These are phyloP conservation scores for Halesus radiatus DNA, from an alignment of 1,140 invertebrate species.

Conservation along the genomic window DNA sequence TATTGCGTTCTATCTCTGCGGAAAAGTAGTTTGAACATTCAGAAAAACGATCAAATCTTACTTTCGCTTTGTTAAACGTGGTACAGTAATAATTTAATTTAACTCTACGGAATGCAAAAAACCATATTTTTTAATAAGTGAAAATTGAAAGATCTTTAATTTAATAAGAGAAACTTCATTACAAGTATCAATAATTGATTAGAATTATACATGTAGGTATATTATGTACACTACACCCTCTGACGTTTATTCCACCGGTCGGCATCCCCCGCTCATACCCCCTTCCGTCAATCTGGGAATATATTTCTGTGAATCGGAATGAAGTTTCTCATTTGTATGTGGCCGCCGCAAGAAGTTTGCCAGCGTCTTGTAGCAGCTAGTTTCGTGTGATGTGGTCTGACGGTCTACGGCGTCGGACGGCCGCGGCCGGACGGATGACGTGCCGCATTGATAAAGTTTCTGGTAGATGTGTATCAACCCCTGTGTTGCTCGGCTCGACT, in stretches of 20 bases:
- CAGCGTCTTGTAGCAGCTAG: conserved; percentile 52
- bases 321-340: conserved; percentile 57
- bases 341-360: conserved; percentile 47
- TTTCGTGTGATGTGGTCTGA: conserved; percentile 56
- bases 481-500: background rate
- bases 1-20: too few relatives aligned
- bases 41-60: too few relatives aligned
- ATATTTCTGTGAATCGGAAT: conserved; percentile 52
- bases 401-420: conserved; percentile 24
- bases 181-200: conserved; percentile 15
- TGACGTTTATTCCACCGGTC: background rate
- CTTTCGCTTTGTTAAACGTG: too few relatives aligned
- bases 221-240: background rate
- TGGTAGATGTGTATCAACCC: background rate
- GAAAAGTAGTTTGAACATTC: too few relatives aligned
- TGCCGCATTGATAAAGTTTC: conserved; percentile 53
- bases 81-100: too few relatives aligned
- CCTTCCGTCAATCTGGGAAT: conserved; percentile 43
- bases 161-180: too few relatives aligned
- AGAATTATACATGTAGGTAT: too few relatives aligned
- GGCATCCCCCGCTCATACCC: background rate
- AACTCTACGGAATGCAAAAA: too few relatives aligned
- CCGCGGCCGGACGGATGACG: conserved; percentile 28
- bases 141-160: too few relatives aligned
- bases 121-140: too few relatives aligned